Evolutionary conservation across 2,113 vertebrate species (phyloP).

Genomic region (Petroica traversi): DNA sequence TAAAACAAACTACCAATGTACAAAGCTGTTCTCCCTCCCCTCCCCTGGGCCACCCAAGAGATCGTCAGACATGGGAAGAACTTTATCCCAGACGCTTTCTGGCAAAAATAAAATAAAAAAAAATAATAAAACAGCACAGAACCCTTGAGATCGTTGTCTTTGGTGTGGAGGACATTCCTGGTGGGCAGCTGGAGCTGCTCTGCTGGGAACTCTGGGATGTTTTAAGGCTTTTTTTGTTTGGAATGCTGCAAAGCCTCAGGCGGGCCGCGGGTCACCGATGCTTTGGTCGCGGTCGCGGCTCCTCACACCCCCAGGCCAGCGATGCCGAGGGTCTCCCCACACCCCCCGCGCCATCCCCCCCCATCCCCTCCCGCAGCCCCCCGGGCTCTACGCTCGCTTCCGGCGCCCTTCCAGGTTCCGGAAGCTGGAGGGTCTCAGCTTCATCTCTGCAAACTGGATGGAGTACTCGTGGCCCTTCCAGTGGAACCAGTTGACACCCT

Average conservation of each 20-base stretch:
- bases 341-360: not conserved
- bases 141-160: conserved; percentile 72
- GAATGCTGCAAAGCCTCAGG: conserved; percentile 8
- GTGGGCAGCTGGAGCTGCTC: conserved; percentile 13
- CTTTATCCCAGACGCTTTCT: conserved; percentile 24
- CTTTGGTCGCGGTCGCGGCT: conserved; percentile 59
- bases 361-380: conserved; percentile 16
- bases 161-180: conserved; percentile 68
- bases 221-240: conserved; percentile 9
- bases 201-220: not conserved
- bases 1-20: conserved; percentile 69
- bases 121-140: not conserved
- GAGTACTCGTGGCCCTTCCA: conserved; percentile 98
- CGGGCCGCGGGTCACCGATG: not conserved
- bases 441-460: conserved; percentile 97
- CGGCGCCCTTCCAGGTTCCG: conserved; percentile 92
- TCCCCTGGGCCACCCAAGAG: conserved; percentile 55
- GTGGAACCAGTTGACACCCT: conserved; percentile 99
- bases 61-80: not conserved
- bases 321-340: not conserved
- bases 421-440: conserved; percentile 93
- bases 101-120: not conserved
- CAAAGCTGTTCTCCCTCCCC: conserved; percentile 48
- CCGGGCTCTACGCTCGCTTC: conserved; percentile 83
- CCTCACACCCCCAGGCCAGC: not conserved